Evolutionary conservation across 2,797 vertebrate genomes (phyloP).

Genomic region (Pseudocheirus occidentalis): DNA sequence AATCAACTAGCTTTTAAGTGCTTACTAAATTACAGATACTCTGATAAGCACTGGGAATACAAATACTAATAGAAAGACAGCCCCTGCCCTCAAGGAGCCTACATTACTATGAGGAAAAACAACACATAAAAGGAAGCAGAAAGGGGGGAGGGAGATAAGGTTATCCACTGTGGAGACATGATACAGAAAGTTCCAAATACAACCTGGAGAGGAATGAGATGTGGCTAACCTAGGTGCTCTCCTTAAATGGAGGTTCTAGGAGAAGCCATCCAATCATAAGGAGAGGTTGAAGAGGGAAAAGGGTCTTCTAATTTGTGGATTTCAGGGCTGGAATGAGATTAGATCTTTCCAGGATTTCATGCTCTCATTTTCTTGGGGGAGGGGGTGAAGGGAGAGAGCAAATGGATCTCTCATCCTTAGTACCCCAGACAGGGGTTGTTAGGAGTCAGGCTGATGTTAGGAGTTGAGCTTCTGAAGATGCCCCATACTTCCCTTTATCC

Average conservation of each 20-base stretch:
- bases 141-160: background rate
- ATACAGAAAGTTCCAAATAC: background rate
- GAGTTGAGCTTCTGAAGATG: background rate
- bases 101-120: background rate
- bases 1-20: background rate
- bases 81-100: background rate
- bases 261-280: background rate
- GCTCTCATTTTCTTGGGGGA: background rate
- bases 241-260: background rate
- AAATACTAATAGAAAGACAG: background rate
- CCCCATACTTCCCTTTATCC: background rate
- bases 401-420: background rate
- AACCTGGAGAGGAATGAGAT: background rate
- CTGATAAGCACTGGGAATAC: background rate
- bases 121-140: background rate
- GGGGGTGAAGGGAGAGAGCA: background rate
- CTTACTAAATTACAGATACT: background rate
- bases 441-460: background rate
- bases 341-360: background rate
- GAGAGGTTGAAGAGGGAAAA: background rate
- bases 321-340: background rate
- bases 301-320: background rate
- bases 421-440: background rate
- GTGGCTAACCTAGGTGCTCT: background rate
- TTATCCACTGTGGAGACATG: background rate